phyloP scores from a whole-genome alignment of 2,113 vertebrate species.

The Clarias gariepinus region DNA sequence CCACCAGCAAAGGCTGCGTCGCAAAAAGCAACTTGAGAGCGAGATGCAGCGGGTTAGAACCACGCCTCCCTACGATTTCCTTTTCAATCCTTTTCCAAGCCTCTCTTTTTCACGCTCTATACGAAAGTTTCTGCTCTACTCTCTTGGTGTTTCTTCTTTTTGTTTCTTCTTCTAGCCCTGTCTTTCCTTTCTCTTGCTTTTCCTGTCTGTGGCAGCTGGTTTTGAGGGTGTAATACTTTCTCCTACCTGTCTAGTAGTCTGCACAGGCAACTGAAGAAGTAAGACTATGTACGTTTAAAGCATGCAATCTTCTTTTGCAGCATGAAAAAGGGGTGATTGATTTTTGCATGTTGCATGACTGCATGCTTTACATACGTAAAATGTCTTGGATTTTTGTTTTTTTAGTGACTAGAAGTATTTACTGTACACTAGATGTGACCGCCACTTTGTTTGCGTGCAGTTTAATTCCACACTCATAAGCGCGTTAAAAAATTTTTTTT shows the following conservation, averaged over 20 bases:
- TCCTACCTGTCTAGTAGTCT: constrained; percentile 81
- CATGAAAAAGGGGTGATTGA: constrained; percentile 59
- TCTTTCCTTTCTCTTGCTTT: constrained; percentile 70
- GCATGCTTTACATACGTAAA: constrained; percentile 37
- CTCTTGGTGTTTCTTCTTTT: constrained; percentile 29
- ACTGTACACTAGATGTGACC: no score
- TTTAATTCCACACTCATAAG: no score
- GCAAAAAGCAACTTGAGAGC: constrained; percentile 94
- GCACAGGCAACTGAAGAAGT: constrained; percentile 81
- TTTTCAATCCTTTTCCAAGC: not conserved
- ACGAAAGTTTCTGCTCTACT: not conserved
- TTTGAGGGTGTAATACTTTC: constrained; percentile 88
- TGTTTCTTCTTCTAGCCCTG: constrained; percentile 22
- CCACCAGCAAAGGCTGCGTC: constrained; percentile 89
- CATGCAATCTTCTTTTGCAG: constrained; percentile 69
- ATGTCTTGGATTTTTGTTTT: not conserved
- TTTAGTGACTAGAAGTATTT: constrained; percentile 13
- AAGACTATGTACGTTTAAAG: constrained; percentile 62
- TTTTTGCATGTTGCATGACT: constrained; percentile 22
- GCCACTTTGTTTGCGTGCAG: no score
- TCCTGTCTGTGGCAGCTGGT: constrained; percentile 86
- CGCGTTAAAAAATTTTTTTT: no score
- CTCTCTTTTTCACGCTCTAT: constrained; percentile 10
- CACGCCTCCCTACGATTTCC: not conserved
- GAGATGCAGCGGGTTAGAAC: constrained; percentile 96